These are phyloP conservation scores for Drosophila seguyi DNA, from an alignment of 1,140 invertebrate genomes.

Conservation along the genomic window DNA sequence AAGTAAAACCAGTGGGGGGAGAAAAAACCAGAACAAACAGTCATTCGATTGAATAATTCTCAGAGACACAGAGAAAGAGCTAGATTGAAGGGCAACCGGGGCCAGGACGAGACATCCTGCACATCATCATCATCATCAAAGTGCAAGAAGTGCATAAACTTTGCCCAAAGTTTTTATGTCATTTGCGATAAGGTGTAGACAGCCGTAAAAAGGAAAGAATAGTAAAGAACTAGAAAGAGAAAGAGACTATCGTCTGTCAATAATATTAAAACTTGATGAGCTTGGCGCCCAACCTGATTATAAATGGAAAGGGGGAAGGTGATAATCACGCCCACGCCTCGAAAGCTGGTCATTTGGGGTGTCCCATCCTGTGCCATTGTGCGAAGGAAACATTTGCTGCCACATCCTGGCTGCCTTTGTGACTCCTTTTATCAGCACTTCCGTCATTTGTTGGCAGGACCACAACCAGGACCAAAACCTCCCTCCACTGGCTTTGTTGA, in stretches of 20 bases:
- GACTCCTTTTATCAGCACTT: constrained; percentile 67
- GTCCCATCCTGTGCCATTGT: constrained; percentile 46
- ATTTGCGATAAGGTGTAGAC: constrained; percentile 47
- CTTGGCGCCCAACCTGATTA: constrained; percentile 55
- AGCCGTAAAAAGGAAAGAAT: constrained; percentile 9
- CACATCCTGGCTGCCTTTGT: constrained; percentile 58
- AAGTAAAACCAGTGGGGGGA: constrained; percentile 50
- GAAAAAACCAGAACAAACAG: constrained; percentile 65
- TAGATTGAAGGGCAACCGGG: neutral
- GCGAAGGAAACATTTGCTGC: constrained; percentile 58
- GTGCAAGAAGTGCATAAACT: constrained; percentile 68
- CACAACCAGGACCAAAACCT: neutral
- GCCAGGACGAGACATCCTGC: constrained; percentile 29
- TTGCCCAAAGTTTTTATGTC: constrained; percentile 54
- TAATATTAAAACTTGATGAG: constrained; percentile 72
- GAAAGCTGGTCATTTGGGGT: constrained; percentile 52
- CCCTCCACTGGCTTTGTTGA: constrained; percentile 38
- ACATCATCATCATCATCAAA: constrained; percentile 57
- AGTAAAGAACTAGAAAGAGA: constrained; percentile 3
- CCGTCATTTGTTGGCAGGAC: constrained; percentile 57
- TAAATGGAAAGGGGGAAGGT: constrained; percentile 19
- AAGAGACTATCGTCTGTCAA: constrained; percentile 35
- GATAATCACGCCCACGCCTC: constrained; percentile 13
- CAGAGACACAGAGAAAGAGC: neutral
- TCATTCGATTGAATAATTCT: constrained; percentile 77